Percentiles rank a stretch among this genome's conserved stretches.
Conservation (phyloP, 2,888 invertebrate genomes). For the Odontocerum albicorne region DNA sequence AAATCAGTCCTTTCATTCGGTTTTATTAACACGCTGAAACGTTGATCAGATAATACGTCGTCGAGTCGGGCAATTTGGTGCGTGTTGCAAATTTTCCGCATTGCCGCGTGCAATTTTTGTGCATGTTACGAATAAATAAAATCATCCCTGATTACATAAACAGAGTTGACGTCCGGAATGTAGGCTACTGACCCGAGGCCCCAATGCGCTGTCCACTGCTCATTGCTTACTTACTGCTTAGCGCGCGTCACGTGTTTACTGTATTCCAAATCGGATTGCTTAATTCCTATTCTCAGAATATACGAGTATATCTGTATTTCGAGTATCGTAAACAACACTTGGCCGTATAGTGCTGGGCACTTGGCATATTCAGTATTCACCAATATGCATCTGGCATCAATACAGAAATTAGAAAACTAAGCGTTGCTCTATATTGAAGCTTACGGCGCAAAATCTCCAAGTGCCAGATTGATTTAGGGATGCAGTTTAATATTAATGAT, state of each 20-base stretch:
- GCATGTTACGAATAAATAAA: too few relatives aligned
- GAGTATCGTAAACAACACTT: not conserved
- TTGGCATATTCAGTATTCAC: not conserved
- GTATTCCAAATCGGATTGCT: constrained; percentile 18
- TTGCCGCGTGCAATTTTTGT: too few relatives aligned
- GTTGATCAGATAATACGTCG: too few relatives aligned
- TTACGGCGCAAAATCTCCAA: too few relatives aligned
- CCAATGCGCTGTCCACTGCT: constrained; percentile 17
- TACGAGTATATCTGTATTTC: not conserved
- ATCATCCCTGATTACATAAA: constrained; percentile 25
- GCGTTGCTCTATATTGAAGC: too few relatives aligned
- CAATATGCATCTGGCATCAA: constrained; percentile 18
- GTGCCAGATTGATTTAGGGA: too few relatives aligned
- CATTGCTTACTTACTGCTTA: constrained; percentile 8
- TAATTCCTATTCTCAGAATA: constrained; percentile 8
- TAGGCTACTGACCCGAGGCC: constrained; percentile 26
- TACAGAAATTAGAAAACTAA: constrained; percentile 21
- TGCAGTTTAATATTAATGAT: too few relatives aligned
- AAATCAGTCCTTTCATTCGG: too few relatives aligned
- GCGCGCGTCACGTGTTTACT: constrained; percentile 30
- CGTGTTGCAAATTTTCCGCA: too few relatives aligned
- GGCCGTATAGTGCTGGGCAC: not conserved
- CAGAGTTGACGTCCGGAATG: constrained; percentile 27
- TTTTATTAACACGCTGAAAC: too few relatives aligned
- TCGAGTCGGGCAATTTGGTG: too few relatives aligned